Evolutionary conservation across 2,797 vertebrate species (phyloP).

Genomic region (Lycodopsis pacificus): DNA sequence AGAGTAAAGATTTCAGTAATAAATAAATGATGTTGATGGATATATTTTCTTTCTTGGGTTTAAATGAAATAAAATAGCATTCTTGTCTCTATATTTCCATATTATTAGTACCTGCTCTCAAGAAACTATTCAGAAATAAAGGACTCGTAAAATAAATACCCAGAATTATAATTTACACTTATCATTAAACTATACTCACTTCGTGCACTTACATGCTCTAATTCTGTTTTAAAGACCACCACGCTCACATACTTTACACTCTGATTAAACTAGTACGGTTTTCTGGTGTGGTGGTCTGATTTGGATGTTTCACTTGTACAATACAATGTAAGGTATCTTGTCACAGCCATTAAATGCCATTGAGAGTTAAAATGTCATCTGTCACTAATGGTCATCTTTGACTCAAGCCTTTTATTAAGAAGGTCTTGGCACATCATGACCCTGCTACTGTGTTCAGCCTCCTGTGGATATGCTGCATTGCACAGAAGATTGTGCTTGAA

Average conservation of each 20-base stretch:
- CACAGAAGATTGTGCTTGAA: neutral
- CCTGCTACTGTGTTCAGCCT: neutral
- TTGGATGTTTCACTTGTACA: neutral
- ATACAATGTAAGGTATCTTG: neutral
- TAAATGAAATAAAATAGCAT: neutral
- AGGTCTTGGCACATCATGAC: constrained; percentile 1
- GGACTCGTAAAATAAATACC: neutral
- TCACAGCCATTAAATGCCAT: constrained; percentile 12
- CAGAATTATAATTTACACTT: neutral
- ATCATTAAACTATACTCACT: neutral
- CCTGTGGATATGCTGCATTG: neutral
- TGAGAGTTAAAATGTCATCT: constrained; percentile 35
- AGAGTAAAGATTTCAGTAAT: too few relatives aligned
- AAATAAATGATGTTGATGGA: too few relatives aligned
- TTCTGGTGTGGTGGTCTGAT: neutral
- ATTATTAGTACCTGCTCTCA: neutral
- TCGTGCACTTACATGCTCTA: neutral
- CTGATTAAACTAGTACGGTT: neutral
- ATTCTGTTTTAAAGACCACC: neutral
- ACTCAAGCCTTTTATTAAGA: constrained; percentile 13
- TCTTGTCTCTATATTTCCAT: neutral
- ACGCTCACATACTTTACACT: neutral
- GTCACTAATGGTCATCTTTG: constrained; percentile 18
- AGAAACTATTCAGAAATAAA: neutral
- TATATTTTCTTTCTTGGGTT: too few relatives aligned